A percentile compares a stretch with the other conserved stretches of the same genome.
phyloP scores from a whole-genome alignment of 2,888 invertebrate species.

The Oxycera nigricornis region DNA sequence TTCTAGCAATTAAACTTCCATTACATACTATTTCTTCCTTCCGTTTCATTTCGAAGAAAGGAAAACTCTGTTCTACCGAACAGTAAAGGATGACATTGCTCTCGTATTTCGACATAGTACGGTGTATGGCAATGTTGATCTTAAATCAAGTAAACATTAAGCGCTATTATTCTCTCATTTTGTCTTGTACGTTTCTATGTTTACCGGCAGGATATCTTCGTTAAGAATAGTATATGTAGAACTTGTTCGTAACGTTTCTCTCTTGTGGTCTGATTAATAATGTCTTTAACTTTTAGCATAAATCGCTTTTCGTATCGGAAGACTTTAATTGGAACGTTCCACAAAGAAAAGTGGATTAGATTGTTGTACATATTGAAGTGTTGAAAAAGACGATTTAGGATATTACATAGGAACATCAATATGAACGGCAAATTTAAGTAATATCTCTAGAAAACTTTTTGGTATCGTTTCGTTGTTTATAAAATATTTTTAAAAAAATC shows the following conservation, averaged over 20 bases:
- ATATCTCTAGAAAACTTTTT: too few relatives aligned
- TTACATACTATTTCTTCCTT: slow-evolving; percentile 48
- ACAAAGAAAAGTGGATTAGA: too few relatives aligned
- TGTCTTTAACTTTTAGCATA: slow-evolving; percentile 37
- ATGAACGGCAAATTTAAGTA: too few relatives aligned
- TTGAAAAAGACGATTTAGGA: too few relatives aligned
- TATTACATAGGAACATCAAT: too few relatives aligned
- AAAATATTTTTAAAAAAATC: too few relatives aligned
- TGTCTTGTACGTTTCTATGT: neutral
- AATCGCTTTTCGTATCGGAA: slow-evolving; percentile 1
- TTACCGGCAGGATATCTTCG: too few relatives aligned
- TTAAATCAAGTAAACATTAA: neutral
- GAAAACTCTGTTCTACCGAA: neutral
- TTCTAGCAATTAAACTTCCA: slow-evolving; percentile 50
- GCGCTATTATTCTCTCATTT: neutral
- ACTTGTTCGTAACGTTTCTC: neutral
- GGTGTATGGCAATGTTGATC: too few relatives aligned
- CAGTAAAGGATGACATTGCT: too few relatives aligned
- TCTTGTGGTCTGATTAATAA: slow-evolving; percentile 36
- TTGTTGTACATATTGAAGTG: too few relatives aligned
- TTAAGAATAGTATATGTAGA: neutral
- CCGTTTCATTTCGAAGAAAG: slow-evolving; percentile 38
- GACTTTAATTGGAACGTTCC: neutral
- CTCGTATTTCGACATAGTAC: too few relatives aligned
- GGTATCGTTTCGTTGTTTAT: too few relatives aligned